phyloP scores from a whole-genome alignment of 2,797 vertebrate species.

The Zalophus californianus region DNA sequence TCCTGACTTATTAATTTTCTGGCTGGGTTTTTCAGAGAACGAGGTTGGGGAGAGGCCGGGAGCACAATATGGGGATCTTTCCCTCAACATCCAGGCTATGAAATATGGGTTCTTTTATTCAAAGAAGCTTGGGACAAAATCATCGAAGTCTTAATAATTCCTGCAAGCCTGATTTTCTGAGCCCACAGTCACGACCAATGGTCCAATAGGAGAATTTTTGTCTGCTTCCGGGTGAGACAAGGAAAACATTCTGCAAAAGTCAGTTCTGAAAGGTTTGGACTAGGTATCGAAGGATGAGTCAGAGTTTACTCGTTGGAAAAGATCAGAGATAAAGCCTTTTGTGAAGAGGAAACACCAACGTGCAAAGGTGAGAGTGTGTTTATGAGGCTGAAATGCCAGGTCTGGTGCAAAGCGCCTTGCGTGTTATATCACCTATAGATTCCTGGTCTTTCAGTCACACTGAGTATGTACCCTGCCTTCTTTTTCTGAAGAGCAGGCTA shows the following conservation, averaged over 20 bases:
- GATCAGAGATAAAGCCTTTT: not conserved
- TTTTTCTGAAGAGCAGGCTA: not conserved
- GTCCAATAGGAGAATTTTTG: not conserved
- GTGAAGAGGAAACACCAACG: not conserved
- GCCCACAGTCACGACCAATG: not conserved
- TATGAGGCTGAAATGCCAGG: not conserved
- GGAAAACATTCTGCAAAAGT: not conserved
- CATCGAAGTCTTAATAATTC: not conserved
- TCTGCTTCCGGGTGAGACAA: not conserved
- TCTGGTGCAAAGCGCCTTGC: not conserved
- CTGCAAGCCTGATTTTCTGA: constrained; percentile 25
- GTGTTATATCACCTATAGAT: not conserved
- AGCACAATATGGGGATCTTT: not conserved
- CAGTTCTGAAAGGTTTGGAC: not conserved
- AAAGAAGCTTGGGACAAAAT: not conserved
- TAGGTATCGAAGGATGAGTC: not conserved
- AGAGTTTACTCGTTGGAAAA: not conserved
- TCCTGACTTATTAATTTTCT: not conserved
- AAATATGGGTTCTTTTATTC: not conserved
- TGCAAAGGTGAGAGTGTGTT: not conserved
- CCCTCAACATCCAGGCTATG: not conserved
- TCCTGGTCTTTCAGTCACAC: not conserved
- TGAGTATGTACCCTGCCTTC: not conserved
- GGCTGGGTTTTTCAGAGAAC: not conserved
- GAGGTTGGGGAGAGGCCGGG: not conserved